A percentile compares a stretch with the other conserved stretches of the same genome.
phyloP scores from a whole-genome alignment of 2,797 vertebrate genomes.

The Anolis apletophallus region DNA sequence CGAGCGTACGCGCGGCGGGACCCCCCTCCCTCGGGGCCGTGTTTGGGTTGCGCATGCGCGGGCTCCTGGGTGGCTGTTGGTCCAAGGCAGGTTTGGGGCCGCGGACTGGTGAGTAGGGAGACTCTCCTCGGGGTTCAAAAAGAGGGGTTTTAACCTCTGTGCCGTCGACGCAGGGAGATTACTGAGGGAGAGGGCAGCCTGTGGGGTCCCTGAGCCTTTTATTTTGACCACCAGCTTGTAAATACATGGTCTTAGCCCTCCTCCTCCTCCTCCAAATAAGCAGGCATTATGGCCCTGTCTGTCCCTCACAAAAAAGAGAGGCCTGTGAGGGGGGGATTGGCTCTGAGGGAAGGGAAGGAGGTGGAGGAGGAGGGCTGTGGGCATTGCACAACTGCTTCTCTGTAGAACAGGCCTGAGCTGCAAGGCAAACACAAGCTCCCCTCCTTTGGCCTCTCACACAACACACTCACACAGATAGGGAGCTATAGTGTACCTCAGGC shows the following conservation, averaged over 20 bases:
- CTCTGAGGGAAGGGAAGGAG: neutral
- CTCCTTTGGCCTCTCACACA: slow-evolving; percentile 26
- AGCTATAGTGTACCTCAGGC: too few species aligned
- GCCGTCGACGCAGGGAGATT: neutral
- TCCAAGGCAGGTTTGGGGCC: slow-evolving; percentile 23
- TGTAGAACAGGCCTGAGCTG: neutral
- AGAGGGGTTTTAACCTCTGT: too few species aligned
- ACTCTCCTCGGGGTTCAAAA: neutral
- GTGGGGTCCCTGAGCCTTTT: neutral
- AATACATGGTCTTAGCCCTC: neutral
- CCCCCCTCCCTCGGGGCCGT: neutral
- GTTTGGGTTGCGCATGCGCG: slow-evolving; percentile 40
- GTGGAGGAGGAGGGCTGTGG: neutral
- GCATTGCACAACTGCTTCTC: neutral
- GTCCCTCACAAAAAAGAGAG: too few species aligned
- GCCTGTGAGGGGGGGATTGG: too few species aligned
- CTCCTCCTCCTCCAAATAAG: neutral
- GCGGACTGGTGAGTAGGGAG: slow-evolving; percentile 40
- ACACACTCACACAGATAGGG: neutral
- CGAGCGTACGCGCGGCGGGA: slow-evolving; percentile 8
- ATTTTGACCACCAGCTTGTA: neutral
- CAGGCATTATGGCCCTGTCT: too few species aligned
- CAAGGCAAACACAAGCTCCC: neutral
- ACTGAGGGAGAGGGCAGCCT: neutral
- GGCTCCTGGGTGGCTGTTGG: neutral